phyloP scores from a whole-genome alignment of 2,888 invertebrate genomes.

The Agonopterix alstromeriana region DNA sequence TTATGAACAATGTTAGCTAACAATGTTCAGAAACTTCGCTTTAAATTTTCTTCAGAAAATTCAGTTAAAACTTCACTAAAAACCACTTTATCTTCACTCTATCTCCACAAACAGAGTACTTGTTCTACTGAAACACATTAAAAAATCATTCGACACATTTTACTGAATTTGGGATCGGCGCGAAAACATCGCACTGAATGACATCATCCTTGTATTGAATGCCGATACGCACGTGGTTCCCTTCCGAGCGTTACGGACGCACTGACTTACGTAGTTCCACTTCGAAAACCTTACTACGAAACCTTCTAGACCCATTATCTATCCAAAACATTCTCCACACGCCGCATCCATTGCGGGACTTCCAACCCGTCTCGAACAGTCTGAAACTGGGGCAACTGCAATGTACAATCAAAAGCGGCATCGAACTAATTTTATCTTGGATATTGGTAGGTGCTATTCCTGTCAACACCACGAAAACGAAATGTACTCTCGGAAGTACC shows the following conservation, averaged over 20 bases:
- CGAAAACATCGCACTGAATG: slow-evolving; percentile 33
- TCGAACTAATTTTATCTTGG: background rate
- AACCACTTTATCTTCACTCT: background rate
- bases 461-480: slow-evolving; percentile 49
- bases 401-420: slow-evolving; percentile 15
- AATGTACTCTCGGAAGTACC: slow-evolving; percentile 30
- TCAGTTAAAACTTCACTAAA: slow-evolving; percentile 11
- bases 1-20: slow-evolving; percentile 5
- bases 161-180: slow-evolving; percentile 29
- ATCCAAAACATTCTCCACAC: slow-evolving; percentile 3
- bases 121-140: slow-evolving; percentile 39
- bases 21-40: background rate
- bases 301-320: slow-evolving; percentile 4
- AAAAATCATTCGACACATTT: slow-evolving; percentile 26
- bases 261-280: slow-evolving; percentile 37
- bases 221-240: slow-evolving; percentile 30
- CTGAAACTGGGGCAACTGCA: slow-evolving; percentile 8
- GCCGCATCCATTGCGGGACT: slow-evolving; percentile 22
- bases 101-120: slow-evolving; percentile 3
- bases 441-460: slow-evolving; percentile 22
- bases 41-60: slow-evolving; percentile 2
- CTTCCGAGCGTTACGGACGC: slow-evolving; percentile 42
- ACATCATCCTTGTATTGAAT: background rate
- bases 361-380: background rate
- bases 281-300: slow-evolving; percentile 13